phyloP scores from a whole-genome alignment of 2,888 invertebrate genomes.

The Allophyes oxyacanthae region DNA sequence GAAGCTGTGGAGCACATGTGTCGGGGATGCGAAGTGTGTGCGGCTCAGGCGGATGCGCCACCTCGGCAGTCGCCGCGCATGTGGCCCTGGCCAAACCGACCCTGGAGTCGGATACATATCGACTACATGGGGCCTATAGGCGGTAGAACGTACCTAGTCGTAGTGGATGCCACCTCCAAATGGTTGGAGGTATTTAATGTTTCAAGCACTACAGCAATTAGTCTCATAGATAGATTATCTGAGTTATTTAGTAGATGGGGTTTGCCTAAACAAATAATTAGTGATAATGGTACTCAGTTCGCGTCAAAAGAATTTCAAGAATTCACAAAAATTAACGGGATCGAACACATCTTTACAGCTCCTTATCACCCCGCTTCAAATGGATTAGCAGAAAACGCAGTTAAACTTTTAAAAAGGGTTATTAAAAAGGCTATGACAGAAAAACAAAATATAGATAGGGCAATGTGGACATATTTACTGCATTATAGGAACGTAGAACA shows the following conservation, averaged over 20 bases:
- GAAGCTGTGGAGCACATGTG: conserved; percentile 3
- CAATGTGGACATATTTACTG: not conserved
- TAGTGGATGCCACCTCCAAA: conserved; percentile 15
- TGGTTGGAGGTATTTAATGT: conserved; percentile 10
- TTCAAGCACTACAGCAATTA: conserved; percentile 1
- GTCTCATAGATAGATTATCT: not conserved
- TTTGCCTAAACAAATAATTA: conserved; percentile 9
- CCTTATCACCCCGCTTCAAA: conserved; percentile 12
- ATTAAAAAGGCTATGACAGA: conserved; percentile 7
- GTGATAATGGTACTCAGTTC: conserved; percentile 14
- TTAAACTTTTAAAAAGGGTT: conserved; percentile 6
- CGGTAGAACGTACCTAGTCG: conserved; percentile 4
- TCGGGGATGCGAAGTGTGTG: conserved; percentile 1
- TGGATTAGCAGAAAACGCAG: conserved; percentile 9
- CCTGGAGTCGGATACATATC: conserved; percentile 11
- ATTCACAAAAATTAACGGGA: not conserved
- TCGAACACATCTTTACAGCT: conserved; percentile 6
- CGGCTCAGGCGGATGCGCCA: conserved; percentile 4
- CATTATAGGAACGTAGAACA: not conserved
- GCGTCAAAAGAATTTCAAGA: not conserved
- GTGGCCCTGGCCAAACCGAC: conserved; percentile 12
- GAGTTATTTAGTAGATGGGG: conserved; percentile 20
- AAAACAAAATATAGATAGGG: not conserved
- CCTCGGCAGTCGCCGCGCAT: not conserved
- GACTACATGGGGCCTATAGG: conserved; percentile 14